A percentile compares a stretch with the other conserved stretches of the same genome.
These are phyloP conservation scores for Eudyptes chrysolophus DNA, from an alignment of 2,113 vertebrate genomes.

Conservation along the genomic window DNA sequence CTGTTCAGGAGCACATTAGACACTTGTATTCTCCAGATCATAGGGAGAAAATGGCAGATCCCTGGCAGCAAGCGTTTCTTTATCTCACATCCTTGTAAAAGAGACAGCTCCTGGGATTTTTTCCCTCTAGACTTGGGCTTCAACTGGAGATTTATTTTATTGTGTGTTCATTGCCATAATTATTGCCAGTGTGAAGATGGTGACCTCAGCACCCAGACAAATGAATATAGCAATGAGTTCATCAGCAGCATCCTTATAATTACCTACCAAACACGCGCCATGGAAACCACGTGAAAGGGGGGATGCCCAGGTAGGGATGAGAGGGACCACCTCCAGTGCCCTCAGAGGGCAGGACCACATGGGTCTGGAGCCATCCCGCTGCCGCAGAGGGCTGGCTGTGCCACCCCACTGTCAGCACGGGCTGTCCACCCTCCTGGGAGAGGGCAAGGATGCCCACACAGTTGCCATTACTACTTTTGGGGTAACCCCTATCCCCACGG, in stretches of 20 bases:
- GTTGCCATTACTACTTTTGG: neutral
- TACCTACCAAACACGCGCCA: neutral
- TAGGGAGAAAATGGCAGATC: neutral
- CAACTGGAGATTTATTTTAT: neutral
- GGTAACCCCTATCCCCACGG: fast-evolving
- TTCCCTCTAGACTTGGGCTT: neutral
- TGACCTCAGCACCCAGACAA: neutral
- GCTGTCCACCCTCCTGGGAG: neutral
- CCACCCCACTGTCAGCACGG: neutral
- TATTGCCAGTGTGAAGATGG: neutral
- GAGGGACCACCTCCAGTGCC: neutral
- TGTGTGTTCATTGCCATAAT: neutral
- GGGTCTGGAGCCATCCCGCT: fast-evolving
- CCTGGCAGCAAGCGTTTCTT: neutral
- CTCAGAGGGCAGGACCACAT: neutral
- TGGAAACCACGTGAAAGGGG: neutral
- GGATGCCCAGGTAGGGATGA: neutral
- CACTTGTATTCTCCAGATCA: neutral
- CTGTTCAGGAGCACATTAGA: neutral
- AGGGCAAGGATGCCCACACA: neutral
- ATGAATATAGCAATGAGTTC: neutral
- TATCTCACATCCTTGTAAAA: neutral
- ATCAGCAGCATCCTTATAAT: neutral
- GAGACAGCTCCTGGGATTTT: neutral
- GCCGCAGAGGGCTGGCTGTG: neutral